These are phyloP conservation scores for Thrips palmi DNA, from an alignment of 1,140 invertebrate genomes.

Conservation along the genomic window DNA sequence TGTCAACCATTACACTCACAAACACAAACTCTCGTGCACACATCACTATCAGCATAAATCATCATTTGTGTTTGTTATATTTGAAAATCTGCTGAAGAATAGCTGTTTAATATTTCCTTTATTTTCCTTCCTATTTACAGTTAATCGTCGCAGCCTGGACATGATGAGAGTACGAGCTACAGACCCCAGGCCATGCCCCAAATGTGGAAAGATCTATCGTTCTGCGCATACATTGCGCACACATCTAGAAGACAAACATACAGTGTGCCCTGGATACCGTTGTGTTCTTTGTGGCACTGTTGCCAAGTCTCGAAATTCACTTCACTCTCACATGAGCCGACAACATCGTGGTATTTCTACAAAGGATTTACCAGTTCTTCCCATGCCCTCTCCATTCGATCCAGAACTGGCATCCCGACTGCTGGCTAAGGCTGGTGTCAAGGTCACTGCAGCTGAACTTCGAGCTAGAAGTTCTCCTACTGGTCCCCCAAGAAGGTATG, in stretches of 20 bases:
- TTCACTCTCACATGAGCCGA: constrained; percentile 82
- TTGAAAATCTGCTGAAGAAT: too few relatives aligned
- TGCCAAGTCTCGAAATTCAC: constrained; percentile 73
- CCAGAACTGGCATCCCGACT: constrained; percentile 63
- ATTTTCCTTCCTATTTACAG: too few relatives aligned
- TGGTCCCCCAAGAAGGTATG: constrained; percentile 42
- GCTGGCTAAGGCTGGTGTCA: constrained; percentile 68
- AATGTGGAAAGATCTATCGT: constrained; percentile 82
- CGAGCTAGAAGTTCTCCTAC: constrained; percentile 65
- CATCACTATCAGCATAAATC: too few relatives aligned
- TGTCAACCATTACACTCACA: too few relatives aligned
- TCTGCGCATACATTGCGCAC: constrained; percentile 77
- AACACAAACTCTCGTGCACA: too few relatives aligned
- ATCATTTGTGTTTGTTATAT: too few relatives aligned
- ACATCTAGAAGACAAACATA: constrained; percentile 82
- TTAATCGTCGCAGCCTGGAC: constrained; percentile 54
- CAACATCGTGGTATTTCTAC: constrained; percentile 82
- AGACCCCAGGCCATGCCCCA: constrained; percentile 76
- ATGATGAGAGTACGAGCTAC: constrained; percentile 72
- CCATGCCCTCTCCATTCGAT: constrained; percentile 79
- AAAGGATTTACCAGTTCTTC: constrained; percentile 74
- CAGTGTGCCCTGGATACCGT: constrained; percentile 75
- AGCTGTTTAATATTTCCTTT: too few relatives aligned
- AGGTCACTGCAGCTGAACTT: constrained; percentile 60
- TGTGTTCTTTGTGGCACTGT: constrained; percentile 83